Conservation (phyloP, 2,113 vertebrate species). For the Nicator chloris region DNA sequence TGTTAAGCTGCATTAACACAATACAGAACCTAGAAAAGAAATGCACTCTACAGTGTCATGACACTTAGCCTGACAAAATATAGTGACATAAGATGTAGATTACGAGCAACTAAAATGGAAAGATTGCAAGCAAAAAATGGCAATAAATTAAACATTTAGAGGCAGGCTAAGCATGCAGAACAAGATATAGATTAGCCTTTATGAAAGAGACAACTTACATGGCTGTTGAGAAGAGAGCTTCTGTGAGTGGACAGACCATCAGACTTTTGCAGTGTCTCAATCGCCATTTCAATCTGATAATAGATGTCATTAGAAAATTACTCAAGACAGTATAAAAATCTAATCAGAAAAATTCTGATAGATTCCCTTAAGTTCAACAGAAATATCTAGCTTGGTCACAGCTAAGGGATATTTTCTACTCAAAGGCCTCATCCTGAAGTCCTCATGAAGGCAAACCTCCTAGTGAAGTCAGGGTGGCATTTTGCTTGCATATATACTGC, state of each 20-base stretch:
- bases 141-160: conserved; percentile 70
- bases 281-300: conserved; percentile 90
- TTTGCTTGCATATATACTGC: not conserved
- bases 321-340: conserved; percentile 77
- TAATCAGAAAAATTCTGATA: conserved; percentile 71
- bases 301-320: conserved; percentile 81
- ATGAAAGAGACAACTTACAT: conserved; percentile 83
- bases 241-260: conserved; percentile 86
- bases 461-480: not conserved
- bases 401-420: conserved; percentile 38
- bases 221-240: conserved; percentile 86
- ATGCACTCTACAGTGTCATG: not conserved
- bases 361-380: conserved; percentile 51
- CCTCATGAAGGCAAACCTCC: not conserved
- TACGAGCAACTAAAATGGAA: conserved; percentile 50
- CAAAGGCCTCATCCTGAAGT: not conserved
- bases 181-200: conserved; percentile 68
- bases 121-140: conserved; percentile 57
- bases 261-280: conserved; percentile 87
- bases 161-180: conserved; percentile 71
- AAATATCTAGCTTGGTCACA: conserved; percentile 25
- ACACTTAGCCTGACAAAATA: conserved; percentile 28
- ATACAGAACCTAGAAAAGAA: conserved; percentile 24
- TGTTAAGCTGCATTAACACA: not conserved
- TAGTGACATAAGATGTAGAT: conserved; percentile 9